phyloP scores from a whole-genome alignment of 2,797 vertebrate genomes.

The Adrianichthys oophorus region DNA sequence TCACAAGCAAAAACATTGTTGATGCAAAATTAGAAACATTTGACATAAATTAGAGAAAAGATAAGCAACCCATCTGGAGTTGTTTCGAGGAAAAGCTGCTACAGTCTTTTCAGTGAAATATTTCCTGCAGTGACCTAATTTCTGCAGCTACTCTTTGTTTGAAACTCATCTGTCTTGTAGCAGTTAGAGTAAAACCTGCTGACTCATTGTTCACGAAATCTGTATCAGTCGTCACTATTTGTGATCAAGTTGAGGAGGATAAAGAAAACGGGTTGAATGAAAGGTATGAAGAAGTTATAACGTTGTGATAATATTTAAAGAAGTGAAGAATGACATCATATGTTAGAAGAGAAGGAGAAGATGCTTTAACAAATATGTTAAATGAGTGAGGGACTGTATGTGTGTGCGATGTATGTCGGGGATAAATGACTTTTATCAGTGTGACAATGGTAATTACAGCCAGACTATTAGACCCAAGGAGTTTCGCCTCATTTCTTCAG shows the following conservation, averaged over 20 bases:
- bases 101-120: background rate
- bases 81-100: too few relatives aligned
- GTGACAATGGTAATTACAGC: slow-evolving; percentile 91
- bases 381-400: slow-evolving; percentile 6
- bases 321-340: too few relatives aligned
- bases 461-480: slow-evolving; percentile 82
- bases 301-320: background rate
- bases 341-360: slow-evolving; percentile 1
- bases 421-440: slow-evolving; percentile 89
- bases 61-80: too few relatives aligned
- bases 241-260: slow-evolving; percentile 6
- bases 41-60: too few relatives aligned
- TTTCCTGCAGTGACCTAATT: background rate
- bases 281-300: background rate
- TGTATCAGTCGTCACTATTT: background rate
- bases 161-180: background rate
- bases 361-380: slow-evolving; percentile 8
- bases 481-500: slow-evolving; percentile 66
- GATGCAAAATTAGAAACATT: too few relatives aligned
- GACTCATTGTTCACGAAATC: background rate
- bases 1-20: too few relatives aligned
- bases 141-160: slow-evolving; percentile 1
- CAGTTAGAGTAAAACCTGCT: background rate
- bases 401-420: slow-evolving; percentile 62
- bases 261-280: background rate